Percentiles rank a stretch among this genome's conserved stretches.
Evolutionary conservation across 2,113 vertebrate species (phyloP).

Genomic region (Coregonus clupeaformis): DNA sequence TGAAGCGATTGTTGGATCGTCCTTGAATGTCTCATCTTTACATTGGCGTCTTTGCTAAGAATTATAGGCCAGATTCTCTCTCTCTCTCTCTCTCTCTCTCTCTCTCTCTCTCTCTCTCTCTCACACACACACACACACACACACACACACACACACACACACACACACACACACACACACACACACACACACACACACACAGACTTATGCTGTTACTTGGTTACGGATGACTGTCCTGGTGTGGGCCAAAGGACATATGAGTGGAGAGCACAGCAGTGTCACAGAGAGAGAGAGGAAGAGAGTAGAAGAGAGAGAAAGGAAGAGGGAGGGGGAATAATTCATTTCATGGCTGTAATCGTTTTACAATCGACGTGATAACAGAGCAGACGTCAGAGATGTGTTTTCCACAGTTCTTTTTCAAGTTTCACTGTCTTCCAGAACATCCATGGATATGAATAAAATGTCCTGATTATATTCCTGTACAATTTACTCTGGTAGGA

Average conservation of each 20-base stretch:
- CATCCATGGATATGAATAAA: no score
- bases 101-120: background rate
- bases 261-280: background rate
- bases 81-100: no score
- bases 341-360: conserved; percentile 15
- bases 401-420: background rate
- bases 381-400: background rate
- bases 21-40: no score
- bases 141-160: conserved; percentile 19
- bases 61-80: no score
- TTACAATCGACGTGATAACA: background rate
- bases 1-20: no score
- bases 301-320: background rate
- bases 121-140: conserved; percentile 18
- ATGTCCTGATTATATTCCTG: no score
- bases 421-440: background rate
- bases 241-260: conserved; percentile 37
- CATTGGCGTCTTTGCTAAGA: no score
- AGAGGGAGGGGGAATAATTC: no score
- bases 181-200: conserved; percentile 23
- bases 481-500: no score
- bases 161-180: conserved; percentile 12
- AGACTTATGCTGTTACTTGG: conserved; percentile 65
- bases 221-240: conserved; percentile 63
- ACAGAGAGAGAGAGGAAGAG: background rate